Evolutionary conservation across 2,113 vertebrate genomes (phyloP).

Genomic region (Potamarius usumacintae): DNA sequence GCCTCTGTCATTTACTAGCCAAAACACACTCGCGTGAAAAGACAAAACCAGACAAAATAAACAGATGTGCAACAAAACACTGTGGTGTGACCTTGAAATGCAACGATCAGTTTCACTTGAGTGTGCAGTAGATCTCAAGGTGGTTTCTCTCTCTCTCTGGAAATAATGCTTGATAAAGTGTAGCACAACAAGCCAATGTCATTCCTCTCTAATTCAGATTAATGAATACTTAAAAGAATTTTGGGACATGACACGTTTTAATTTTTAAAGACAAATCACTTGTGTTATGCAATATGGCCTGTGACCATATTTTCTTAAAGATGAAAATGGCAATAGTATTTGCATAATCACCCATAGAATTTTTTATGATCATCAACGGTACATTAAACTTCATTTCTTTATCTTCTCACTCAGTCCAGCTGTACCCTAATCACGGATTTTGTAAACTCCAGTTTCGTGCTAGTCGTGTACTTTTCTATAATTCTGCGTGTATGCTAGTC

Average conservation of each 20-base stretch:
- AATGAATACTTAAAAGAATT: constrained; percentile 4
- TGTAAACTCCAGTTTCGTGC: background rate
- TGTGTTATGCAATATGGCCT: background rate
- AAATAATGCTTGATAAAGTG: background rate
- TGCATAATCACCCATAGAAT: background rate
- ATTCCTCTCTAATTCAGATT: constrained; percentile 30
- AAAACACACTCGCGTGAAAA: background rate
- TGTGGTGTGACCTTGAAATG: background rate
- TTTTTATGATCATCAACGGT: background rate
- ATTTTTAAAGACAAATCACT: background rate
- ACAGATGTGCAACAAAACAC: background rate
- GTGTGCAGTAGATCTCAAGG: constrained; percentile 15
- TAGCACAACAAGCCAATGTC: background rate
- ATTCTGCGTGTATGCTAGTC: too few species aligned
- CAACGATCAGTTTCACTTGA: background rate
- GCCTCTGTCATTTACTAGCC: background rate
- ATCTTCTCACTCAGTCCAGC: background rate
- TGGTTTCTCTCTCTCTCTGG: background rate
- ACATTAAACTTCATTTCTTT: background rate
- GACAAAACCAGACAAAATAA: background rate
- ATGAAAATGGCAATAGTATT: background rate
- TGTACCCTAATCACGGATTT: background rate
- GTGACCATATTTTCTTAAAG: background rate
- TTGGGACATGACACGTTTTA: background rate
- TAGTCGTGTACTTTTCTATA: background rate